These are phyloP conservation scores for Sarcophaga rosellei DNA, from an alignment of 2,888 invertebrate species.

Conservation along the genomic window DNA sequence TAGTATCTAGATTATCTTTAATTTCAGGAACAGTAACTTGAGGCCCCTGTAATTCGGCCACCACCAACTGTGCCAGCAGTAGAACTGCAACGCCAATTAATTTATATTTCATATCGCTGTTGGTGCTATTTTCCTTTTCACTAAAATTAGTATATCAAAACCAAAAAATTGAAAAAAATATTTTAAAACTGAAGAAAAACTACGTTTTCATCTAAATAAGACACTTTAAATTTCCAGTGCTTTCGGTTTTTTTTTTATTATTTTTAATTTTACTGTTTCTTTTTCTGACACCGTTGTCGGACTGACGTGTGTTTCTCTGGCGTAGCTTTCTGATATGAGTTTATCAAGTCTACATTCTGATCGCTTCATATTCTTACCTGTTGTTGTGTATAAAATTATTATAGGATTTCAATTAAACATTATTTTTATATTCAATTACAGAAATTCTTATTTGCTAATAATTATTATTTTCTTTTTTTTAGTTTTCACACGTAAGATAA, in stretches of 20 bases:
- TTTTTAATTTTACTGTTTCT: slow-evolving; percentile 9
- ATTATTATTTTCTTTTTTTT: slow-evolving; percentile 41
- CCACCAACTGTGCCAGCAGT: slow-evolving; percentile 65
- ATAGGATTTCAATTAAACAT: slow-evolving; percentile 21
- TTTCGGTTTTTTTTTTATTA: slow-evolving; percentile 26
- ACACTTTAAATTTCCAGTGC: slow-evolving; percentile 32
- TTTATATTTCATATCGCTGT: slow-evolving; percentile 69
- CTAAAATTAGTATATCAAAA: neutral
- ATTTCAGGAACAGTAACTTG: slow-evolving; percentile 42
- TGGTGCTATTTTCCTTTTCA: slow-evolving; percentile 35
- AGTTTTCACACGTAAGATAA: slow-evolving; percentile 67
- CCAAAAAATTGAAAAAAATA: neutral
- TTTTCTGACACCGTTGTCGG: neutral
- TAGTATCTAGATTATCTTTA: slow-evolving; percentile 27
- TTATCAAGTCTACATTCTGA: neutral
- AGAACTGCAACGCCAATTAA: slow-evolving; percentile 67
- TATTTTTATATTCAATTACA: slow-evolving; percentile 19
- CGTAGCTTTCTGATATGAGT: neutral
- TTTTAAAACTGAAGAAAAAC: neutral
- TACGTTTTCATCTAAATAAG: slow-evolving; percentile 10
- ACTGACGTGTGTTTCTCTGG: slow-evolving; percentile 59
- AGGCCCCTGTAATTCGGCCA: slow-evolving; percentile 75
- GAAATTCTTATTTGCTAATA: slow-evolving; percentile 16
- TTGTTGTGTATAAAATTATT: slow-evolving; percentile 30
- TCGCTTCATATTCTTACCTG: slow-evolving; percentile 27